Conservation (phyloP, 2,888 invertebrate species). For the Tachina grossa region DNA sequence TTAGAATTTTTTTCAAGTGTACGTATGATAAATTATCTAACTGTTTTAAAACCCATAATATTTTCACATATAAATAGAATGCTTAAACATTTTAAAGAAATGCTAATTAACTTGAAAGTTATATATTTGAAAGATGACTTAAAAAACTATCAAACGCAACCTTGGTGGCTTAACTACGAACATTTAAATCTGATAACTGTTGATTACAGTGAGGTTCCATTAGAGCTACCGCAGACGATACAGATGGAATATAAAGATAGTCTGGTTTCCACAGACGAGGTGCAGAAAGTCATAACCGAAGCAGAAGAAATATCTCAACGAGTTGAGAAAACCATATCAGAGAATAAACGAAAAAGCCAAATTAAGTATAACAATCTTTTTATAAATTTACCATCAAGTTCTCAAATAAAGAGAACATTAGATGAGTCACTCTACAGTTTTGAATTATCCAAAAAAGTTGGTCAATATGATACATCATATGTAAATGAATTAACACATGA, state of each 20-base stretch:
- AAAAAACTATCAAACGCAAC: constrained; percentile 72
- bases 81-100: constrained; percentile 57
- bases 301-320: constrained; percentile 72
- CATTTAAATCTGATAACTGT: constrained; percentile 73
- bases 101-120: constrained; percentile 64
- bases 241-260: constrained; percentile 6
- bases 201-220: constrained; percentile 53
- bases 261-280: constrained; percentile 19
- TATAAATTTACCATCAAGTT: constrained; percentile 1
- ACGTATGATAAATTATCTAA: constrained; percentile 75
- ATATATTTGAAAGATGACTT: constrained; percentile 77
- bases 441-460: constrained; percentile 74
- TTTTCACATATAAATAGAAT: constrained; percentile 72
- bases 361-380: constrained; percentile 13
- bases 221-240: not conserved
- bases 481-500: constrained; percentile 49
- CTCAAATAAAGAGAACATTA: constrained; percentile 71
- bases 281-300: constrained; percentile 71
- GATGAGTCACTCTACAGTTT: constrained; percentile 74
- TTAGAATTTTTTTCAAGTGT: constrained; percentile 59
- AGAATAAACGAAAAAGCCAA: constrained; percentile 56
- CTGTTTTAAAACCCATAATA: constrained; percentile 77
- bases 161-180: constrained; percentile 78
- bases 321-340: constrained; percentile 69
- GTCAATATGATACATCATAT: constrained; percentile 48